Evolutionary conservation across 2,888 invertebrate species (phyloP).

Genomic region (Conchocele bisecta): DNA sequence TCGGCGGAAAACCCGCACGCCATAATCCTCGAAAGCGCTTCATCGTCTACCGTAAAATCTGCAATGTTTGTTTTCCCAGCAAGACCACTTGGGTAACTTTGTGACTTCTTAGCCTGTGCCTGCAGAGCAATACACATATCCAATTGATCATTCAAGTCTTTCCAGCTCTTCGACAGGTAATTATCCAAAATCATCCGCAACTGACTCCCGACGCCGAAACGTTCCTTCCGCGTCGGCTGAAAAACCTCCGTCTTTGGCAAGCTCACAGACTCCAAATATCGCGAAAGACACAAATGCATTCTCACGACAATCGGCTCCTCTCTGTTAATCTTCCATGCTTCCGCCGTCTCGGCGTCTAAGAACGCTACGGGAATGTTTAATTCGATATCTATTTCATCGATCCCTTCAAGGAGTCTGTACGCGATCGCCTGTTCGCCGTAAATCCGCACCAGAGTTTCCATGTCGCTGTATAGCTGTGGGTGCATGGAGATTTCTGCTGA

Average conservation of each 20-base stretch:
- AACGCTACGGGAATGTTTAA: conserved; percentile 61
- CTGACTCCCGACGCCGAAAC: conserved; percentile 75
- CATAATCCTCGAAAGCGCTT: conserved; percentile 60
- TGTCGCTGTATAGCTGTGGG: conserved; percentile 61
- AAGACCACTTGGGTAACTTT: conserved; percentile 31
- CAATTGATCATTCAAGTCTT: conserved; percentile 43
- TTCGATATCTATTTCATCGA: conserved; percentile 76
- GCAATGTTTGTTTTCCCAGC: background rate
- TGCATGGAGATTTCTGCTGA: conserved; percentile 42
- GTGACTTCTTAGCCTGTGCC: conserved; percentile 24
- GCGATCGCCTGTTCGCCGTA: conserved; percentile 66
- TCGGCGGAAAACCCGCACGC: conserved; percentile 69
- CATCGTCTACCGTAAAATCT: conserved; percentile 48
- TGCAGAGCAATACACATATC: conserved; percentile 15
- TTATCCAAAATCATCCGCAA: conserved; percentile 70
- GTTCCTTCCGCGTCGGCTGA: conserved; percentile 72
- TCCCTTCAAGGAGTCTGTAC: conserved; percentile 65
- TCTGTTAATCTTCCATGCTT: conserved; percentile 72
- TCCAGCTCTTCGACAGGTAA: conserved; percentile 64
- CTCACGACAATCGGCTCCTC: conserved; percentile 70
- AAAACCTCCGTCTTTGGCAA: conserved; percentile 74
- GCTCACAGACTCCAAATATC: conserved; percentile 72
- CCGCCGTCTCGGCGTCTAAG: conserved; percentile 67
- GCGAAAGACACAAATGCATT: conserved; percentile 67
- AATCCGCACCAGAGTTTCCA: conserved; percentile 63